Conservation (phyloP, 2,797 vertebrate genomes). For the Amblyraja radiata region DNA sequence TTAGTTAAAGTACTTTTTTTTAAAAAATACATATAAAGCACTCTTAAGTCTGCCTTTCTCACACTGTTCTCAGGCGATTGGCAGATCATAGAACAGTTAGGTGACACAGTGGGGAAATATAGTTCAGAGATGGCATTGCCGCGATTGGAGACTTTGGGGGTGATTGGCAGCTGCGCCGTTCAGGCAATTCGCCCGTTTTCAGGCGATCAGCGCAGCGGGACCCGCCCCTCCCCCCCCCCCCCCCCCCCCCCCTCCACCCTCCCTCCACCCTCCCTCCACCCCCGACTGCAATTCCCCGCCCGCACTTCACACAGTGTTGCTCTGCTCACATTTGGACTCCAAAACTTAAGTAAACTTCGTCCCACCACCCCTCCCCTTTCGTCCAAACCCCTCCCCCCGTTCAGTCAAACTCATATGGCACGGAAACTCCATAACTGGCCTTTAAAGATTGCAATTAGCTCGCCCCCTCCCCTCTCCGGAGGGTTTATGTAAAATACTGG, state of each 20-base stretch:
- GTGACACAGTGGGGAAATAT: conserved; percentile 83
- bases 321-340: conserved; percentile 47
- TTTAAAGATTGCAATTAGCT: background rate
- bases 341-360: conserved; percentile 40
- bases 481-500: background rate
- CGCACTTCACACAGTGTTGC: conserved; percentile 57
- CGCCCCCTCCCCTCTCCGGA: background rate
- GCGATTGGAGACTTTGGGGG: conserved; percentile 87
- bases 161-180: conserved; percentile 93
- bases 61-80: conserved; percentile 97
- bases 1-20: conserved; percentile 95
- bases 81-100: conserved; percentile 90
- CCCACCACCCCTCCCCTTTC: background rate
- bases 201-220: conserved; percentile 81
- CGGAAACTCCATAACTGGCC: conserved; percentile 40
- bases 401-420: conserved; percentile 26
- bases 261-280: conserved; percentile 64
- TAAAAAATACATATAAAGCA: conserved; percentile 39
- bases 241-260: conserved; percentile 43
- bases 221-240: conserved; percentile 68
- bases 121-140: conserved; percentile 87
- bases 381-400: background rate
- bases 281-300: conserved; percentile 58
- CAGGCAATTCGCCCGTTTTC: conserved; percentile 94
- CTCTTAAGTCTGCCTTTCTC: conserved; percentile 85